phyloP scores from a whole-genome alignment of 1,140 invertebrate species.

The Conus ventricosus region DNA sequence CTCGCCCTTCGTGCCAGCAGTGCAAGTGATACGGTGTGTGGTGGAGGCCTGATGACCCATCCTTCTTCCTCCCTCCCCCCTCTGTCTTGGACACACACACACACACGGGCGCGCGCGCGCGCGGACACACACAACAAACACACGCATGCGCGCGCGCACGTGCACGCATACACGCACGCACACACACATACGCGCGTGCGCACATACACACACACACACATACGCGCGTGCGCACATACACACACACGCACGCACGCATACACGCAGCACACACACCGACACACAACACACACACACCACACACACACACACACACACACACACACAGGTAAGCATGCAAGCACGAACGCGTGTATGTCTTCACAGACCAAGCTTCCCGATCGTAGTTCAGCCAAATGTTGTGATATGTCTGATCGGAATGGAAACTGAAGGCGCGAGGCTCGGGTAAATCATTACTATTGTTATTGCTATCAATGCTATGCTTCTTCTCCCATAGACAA shows the following conservation, averaged over 20 bases:
- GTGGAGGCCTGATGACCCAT: no score
- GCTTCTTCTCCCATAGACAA: no score
- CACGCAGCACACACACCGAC: constrained; percentile 5
- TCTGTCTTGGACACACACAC: neutral
- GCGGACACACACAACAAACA: neutral
- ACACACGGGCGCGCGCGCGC: neutral
- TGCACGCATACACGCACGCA: neutral
- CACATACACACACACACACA: neutral
- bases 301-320: constrained; percentile 16
- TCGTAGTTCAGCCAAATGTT: no score
- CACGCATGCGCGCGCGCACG: neutral
- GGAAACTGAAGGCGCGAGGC: no score
- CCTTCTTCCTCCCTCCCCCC: no score
- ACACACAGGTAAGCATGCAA: neutral
- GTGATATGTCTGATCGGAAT: no score
- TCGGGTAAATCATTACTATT: no score
- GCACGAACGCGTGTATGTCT: neutral
- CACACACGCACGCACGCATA: neutral
- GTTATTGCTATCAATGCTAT: no score
- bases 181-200: neutral
- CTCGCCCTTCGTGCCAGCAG: no score
- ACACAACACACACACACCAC: neutral
- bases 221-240: neutral
- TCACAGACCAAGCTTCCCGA: neutral
- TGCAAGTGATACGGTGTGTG: no score